These are phyloP conservation scores for Nyctibius grandis DNA, from an alignment of 2,797 vertebrate species.

Conservation along the genomic window DNA sequence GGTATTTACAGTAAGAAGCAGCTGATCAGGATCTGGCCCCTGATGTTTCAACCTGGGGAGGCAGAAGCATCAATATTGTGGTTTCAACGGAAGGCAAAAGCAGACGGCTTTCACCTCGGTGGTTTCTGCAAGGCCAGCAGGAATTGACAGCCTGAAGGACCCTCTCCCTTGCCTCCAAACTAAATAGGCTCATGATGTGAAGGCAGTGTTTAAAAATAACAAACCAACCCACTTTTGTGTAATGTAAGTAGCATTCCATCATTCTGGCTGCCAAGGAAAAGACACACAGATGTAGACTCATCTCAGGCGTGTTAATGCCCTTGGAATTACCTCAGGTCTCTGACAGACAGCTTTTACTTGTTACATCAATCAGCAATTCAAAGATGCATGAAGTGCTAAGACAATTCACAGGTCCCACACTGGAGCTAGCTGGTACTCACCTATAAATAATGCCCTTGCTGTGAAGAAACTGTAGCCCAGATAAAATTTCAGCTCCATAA, in stretches of 20 bases:
- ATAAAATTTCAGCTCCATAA: slow-evolving; percentile 90
- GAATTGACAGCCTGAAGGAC: background rate
- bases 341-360: background rate
- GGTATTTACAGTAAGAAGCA: background rate
- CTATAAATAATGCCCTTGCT: slow-evolving; percentile 94
- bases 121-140: background rate
- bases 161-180: background rate
- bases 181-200: background rate
- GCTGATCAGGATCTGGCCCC: background rate
- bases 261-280: slow-evolving; percentile 21
- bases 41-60: background rate
- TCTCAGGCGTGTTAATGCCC: background rate
- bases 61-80: background rate
- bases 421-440: slow-evolving; percentile 66
- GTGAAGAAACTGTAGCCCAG: slow-evolving; percentile 95
- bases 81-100: background rate
- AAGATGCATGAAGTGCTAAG: background rate
- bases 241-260: background rate
- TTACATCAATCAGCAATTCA: background rate
- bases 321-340: background rate
- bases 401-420: background rate
- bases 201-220: background rate
- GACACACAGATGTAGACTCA: background rate
- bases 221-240: slow-evolving; percentile 37
- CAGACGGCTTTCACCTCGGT: background rate